Evolutionary conservation across 2,888 invertebrate species (phyloP), one percentile per base, ranked within the genome.

Genomic region (Eudasyphora cyanicolor): DNA sequence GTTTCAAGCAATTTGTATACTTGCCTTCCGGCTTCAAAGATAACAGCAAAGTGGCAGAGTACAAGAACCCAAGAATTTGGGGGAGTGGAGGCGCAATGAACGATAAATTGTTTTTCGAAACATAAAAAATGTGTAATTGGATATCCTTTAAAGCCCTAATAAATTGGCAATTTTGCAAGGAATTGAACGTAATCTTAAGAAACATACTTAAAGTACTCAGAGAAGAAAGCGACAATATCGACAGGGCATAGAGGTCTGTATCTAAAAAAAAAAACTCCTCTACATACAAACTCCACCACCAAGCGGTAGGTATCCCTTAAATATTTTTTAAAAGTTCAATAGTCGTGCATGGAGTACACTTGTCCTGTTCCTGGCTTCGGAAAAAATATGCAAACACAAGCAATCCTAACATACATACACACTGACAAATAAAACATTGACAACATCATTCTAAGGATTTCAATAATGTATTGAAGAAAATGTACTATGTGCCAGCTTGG

Each of bases 111-210:
- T 21, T 51, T 51, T 51, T 17, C 21, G 27, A 42, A 17, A 38
- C 24, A 27, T 14, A 74, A 54, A 49, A 38, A 64, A 54, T 21
- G 54, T 54, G 57, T 54, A 69, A 76, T 69, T 76, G 70, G 54
- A 76, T 45, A 73, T 81, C 64, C 27, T 57, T 67, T 67, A 57
- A 76, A 67, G 54, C 71, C 71, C 42, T 76, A 54, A 27, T 67
- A 54, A 81, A 81, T 57, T 73, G 35, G 35, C 76, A 81, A 67
- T 76, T 76, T 76, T 76, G 64, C 42, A 80, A 42, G 54, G 21
- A 32, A 75, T 64, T 81, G 51, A 76, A 45, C 42, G 19, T 71
- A 76, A 76, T 70, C 70, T 71, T 45, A 49, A 62, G 19, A 32
- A 81, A 69, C 64, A 64, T 35, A 81, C 69, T 69, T 75, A 35